These are phyloP conservation scores for Meloe dianella DNA, from an alignment of 2,888 invertebrate species.

Conservation along the genomic window DNA sequence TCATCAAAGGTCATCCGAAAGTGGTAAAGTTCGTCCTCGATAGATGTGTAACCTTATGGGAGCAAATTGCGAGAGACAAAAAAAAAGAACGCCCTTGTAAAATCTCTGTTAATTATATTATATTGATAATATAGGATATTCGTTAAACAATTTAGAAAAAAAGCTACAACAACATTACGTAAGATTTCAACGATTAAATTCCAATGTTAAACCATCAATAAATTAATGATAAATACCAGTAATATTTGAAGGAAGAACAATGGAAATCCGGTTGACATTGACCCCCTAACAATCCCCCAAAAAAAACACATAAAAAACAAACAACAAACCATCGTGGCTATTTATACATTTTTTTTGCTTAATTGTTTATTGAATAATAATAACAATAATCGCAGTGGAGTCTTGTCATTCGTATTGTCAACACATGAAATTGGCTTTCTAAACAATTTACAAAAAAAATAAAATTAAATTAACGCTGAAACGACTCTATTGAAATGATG, in stretches of 20 bases:
- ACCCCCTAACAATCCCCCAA: background rate
- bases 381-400: background rate
- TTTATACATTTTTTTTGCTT: background rate
- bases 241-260: background rate
- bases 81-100: background rate
- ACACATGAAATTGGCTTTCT: background rate
- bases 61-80: background rate
- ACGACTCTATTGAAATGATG: slow-evolving; percentile 12
- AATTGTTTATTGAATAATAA: background rate
- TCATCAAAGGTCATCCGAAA: background rate
- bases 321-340: background rate
- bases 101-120: no score
- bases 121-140: no score
- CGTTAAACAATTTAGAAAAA: no score
- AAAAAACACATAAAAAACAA: no score
- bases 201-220: background rate
- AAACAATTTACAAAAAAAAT: background rate
- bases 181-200: background rate
- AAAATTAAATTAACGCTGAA: slow-evolving; percentile 12
- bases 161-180: no score
- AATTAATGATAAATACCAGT: background rate
- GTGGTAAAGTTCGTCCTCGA: background rate
- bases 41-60: background rate
- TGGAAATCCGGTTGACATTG: background rate
- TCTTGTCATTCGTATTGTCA: background rate